These are phyloP conservation scores for Armadillidium nasatum DNA, from an alignment of 1,140 invertebrate genomes.

Conservation along the genomic window DNA sequence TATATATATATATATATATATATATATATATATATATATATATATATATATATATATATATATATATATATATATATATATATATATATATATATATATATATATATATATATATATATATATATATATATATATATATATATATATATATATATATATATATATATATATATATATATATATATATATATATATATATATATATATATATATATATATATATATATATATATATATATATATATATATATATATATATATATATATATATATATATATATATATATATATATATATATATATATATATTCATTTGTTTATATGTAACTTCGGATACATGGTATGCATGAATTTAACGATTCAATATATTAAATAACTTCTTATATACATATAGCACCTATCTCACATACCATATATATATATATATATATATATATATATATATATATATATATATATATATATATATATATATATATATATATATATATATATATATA, in stretches of 20 bases:
- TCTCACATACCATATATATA: too few species aligned
- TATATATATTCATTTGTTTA: neutral
- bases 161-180: slow-evolving; percentile 13
- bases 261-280: slow-evolving; percentile 13
- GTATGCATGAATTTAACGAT: too few species aligned
- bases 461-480: too few species aligned
- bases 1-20: slow-evolving; percentile 18
- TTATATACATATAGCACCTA: too few species aligned
- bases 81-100: slow-evolving; percentile 18
- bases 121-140: slow-evolving; percentile 14
- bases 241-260: slow-evolving; percentile 16
- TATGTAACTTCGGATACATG: too few species aligned
- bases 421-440: too few species aligned
- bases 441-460: too few species aligned
- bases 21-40: slow-evolving; percentile 14
- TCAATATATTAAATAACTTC: too few species aligned
- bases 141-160: slow-evolving; percentile 17
- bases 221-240: slow-evolving; percentile 20
- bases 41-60: slow-evolving; percentile 11
- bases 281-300: slow-evolving; percentile 14
- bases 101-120: slow-evolving; percentile 14
- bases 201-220: slow-evolving; percentile 15
- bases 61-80: slow-evolving; percentile 14
- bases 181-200: slow-evolving; percentile 11
- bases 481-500: too few species aligned